Evolutionary conservation across 2,113 vertebrate genomes (phyloP), one percentile per base, ranked within the genome.

Genomic region (Psittacula cyanocephala): DNA sequence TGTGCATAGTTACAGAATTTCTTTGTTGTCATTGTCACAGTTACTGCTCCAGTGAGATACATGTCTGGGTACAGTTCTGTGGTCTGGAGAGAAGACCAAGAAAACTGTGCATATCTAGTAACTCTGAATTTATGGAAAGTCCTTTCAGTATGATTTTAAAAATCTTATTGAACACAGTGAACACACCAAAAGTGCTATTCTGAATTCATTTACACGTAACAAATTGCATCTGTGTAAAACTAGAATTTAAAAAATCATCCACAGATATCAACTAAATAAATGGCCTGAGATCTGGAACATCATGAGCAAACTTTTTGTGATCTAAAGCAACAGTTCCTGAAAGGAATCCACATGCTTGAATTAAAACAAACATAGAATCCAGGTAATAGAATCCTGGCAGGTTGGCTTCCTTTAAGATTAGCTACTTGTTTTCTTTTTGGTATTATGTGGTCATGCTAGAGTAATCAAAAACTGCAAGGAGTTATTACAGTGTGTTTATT

Each of bases 321-420:
- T 31, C 18, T 31, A 60, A 84, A 31, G 13, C 25, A 75, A 20
- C 13, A 71, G 0, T 29, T 81, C 23, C 39, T 37, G 10, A 69
- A 92, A 67, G 20, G 18, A 47, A 43, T 59, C 6, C 13, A 24
- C 7, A 19, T 27, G 23, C 8, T 3, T 55, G 6, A 50, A 46
- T 55, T 72, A 52, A 55, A 53, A 44, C 4, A 35, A 71, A 47
- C 9, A 25, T 0, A 0, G 35, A 85, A 37, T 60, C 2, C 1
- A 24, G 14, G 5, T 57, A 68, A 49, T 10, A 46, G 28, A 55
- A 79, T 71, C 71, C 28, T 64, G 15, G 9, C 9, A 60, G 3
- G 12, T 24, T 63, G 3, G 3, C 43, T 81, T 74, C 8, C 20
- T 79, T 81, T 31, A 22, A 76, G 31, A 9, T 49, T 47, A 41